Base-by-base conservation (phyloP, 2,888 invertebrate genomes). In the Parnassius apollo region DNA sequence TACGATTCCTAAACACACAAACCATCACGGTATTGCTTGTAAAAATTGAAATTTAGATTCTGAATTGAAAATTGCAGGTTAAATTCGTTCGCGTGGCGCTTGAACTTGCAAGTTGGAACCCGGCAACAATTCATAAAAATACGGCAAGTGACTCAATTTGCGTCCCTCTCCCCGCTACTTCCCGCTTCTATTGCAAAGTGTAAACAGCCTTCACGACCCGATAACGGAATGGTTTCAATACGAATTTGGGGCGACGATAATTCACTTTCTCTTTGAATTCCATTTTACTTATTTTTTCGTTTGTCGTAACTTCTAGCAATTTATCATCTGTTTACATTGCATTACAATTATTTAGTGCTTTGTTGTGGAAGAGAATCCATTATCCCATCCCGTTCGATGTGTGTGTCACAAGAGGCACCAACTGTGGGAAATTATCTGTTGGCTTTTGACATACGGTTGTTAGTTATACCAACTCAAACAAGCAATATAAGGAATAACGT, bases 91-190 rank as follows among this genome's bases (percentile, higher is more conserved):
- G 46, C 46, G 4, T n/a, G 46, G 46, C 46, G 46, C 46, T 13
- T 2, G 49, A 71, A 65, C 68, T 70, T 66, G 62, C 70, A 71
- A 76, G 70, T 70, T 57, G 71, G 52, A 74, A 60, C 48, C 68
- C 75, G 68, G 12, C 46, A 4, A 81, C 78, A 81, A 81, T 78
- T 83, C 77, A 81, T 80, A 79, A 77, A 77, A 76, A 69, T 64
- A 65, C 52, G 70, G 74, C 72, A 75, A 74, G 73, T 72, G 69
- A 70, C 71, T 72, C 74, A 71, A 74, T 75, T 75, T 68, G n/a
- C 46, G n/a, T 70, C 68, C 71, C 35, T 4, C 35, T 35, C 35
- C 66, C 64, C 65, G 57, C 63, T 66, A 42, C 50, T 56, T 60
- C 46, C 53, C 58, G 50, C 50, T 64, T 64, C 60, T 65, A 50